A percentile compares a stretch with the other conserved stretches of the same genome.
Evolutionary conservation across 2,797 vertebrate species (phyloP).

Genomic region (Emys orbicularis): DNA sequence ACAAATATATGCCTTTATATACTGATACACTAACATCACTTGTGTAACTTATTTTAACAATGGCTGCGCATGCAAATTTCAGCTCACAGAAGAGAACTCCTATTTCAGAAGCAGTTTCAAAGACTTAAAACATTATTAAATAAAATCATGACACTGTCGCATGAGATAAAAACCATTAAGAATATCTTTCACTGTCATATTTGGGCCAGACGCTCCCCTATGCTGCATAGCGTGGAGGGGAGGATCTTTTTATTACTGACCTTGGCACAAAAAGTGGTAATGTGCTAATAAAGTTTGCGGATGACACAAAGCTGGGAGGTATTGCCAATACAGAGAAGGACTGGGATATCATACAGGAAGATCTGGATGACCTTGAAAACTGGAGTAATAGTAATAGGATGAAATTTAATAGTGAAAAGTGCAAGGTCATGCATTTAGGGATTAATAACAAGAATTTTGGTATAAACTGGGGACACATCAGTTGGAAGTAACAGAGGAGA

Average conservation of each 20-base stretch:
- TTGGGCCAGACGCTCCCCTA: background rate
- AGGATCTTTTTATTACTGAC: background rate
- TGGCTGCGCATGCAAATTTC: background rate
- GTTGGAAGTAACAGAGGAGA: too few species aligned
- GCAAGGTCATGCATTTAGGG: too few species aligned
- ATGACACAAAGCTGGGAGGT: too few species aligned
- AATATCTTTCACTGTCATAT: accelerated
- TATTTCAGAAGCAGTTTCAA: background rate
- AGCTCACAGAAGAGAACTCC: background rate
- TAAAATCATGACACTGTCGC: background rate
- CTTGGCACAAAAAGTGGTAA: too few species aligned
- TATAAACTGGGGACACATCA: too few species aligned
- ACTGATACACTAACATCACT: background rate
- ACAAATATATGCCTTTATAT: background rate
- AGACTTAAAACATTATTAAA: background rate
- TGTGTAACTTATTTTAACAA: background rate
- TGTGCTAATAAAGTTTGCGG: too few species aligned
- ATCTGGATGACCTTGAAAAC: too few species aligned
- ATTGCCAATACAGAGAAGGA: too few species aligned
- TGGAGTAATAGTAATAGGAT: too few species aligned
- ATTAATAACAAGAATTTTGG: too few species aligned
- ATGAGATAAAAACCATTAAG: background rate
- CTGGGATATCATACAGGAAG: too few species aligned
- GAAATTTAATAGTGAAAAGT: too few species aligned
- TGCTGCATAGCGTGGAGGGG: background rate